A percentile compares a stretch with the other conserved stretches of the same genome.
phyloP scores from a whole-genome alignment of 1,140 invertebrate species.

The Atta colombica region DNA sequence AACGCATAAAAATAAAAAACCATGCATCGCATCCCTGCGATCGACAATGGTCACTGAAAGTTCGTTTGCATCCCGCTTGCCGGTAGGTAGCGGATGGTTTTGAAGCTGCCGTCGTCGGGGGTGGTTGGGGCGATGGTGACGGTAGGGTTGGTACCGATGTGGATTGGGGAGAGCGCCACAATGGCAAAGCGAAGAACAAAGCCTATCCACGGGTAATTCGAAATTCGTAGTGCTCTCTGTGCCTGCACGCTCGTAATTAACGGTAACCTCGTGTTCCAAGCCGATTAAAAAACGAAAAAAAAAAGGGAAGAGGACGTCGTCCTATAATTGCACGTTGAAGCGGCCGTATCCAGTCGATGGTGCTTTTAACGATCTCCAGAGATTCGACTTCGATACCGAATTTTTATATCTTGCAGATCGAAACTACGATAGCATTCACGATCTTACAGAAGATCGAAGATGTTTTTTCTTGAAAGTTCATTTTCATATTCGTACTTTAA shows the following conservation, averaged over 20 bases:
- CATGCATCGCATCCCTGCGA: constrained; percentile 61
- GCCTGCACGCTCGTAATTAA: constrained; percentile 73
- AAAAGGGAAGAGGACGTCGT: constrained; percentile 31
- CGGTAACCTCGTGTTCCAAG: constrained; percentile 73
- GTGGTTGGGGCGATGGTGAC: constrained; percentile 25
- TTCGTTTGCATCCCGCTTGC: constrained; percentile 76
- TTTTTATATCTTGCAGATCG: constrained; percentile 55
- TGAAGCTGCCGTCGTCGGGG: constrained; percentile 68
- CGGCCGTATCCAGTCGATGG: constrained; percentile 11
- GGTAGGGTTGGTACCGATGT: constrained; percentile 42
- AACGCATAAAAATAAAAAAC: constrained; percentile 70
- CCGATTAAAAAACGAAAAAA: constrained; percentile 69
- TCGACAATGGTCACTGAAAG: constrained; percentile 71
- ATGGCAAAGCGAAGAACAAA: constrained; percentile 76
- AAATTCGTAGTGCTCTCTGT: constrained; percentile 74
- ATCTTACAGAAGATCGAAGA: not conserved
- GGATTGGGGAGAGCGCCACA: constrained; percentile 56
- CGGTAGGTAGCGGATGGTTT: constrained; percentile 70
- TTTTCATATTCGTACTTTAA: not conserved
- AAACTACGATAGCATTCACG: not conserved
- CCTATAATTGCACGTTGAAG: constrained; percentile 66
- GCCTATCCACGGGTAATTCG: constrained; percentile 77
- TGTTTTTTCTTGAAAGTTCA: not conserved
- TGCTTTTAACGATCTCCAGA: constrained; percentile 65
- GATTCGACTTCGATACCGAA: not conserved